A percentile compares a stretch with the other conserved stretches of the same genome.
Evolutionary conservation across 1,140 invertebrate species (phyloP).

Genomic region (Aleiodes sp.): DNA sequence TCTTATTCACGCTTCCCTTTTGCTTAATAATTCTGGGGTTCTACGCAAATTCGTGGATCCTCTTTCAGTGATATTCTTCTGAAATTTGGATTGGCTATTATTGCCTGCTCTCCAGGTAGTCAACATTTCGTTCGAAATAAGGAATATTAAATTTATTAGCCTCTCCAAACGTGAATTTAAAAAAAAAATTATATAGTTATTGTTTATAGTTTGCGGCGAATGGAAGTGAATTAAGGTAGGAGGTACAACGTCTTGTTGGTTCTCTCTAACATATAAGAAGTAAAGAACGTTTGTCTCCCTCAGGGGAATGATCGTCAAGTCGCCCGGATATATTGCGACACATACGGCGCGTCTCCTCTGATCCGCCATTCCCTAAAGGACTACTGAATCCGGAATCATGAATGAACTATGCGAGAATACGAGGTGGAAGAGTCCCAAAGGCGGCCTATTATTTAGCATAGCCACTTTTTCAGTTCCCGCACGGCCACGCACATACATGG

Average conservation of each 20-base stretch:
- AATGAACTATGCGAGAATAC: slow-evolving; percentile 54
- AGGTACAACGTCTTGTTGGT: slow-evolving; percentile 12
- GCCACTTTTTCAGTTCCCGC: slow-evolving; percentile 55
- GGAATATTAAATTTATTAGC: no score
- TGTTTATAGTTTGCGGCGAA: no score
- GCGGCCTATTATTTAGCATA: slow-evolving; percentile 65
- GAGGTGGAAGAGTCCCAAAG: slow-evolving; percentile 34
- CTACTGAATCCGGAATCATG: slow-evolving; percentile 53
- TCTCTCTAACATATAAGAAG: not conserved
- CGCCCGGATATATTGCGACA: slow-evolving; percentile 30
- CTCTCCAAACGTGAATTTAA: no score
- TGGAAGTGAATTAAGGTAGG: not conserved
- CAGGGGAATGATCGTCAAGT: slow-evolving; percentile 6
- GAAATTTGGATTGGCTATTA: no score
- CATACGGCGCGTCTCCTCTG: slow-evolving; percentile 30
- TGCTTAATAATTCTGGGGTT: slow-evolving; percentile 33
- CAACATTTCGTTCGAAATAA: no score
- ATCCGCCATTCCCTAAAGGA: slow-evolving; percentile 39
- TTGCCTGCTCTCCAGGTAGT: no score
- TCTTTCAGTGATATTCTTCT: no score
- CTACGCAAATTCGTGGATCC: slow-evolving; percentile 41
- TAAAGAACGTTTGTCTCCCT: not conserved
- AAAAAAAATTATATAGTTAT: no score
- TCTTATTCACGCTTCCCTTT: slow-evolving; percentile 19
- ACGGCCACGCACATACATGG: slow-evolving; percentile 12